Evolutionary conservation across 2,797 vertebrate species (phyloP).

Genomic region (Perodicticus potto): DNA sequence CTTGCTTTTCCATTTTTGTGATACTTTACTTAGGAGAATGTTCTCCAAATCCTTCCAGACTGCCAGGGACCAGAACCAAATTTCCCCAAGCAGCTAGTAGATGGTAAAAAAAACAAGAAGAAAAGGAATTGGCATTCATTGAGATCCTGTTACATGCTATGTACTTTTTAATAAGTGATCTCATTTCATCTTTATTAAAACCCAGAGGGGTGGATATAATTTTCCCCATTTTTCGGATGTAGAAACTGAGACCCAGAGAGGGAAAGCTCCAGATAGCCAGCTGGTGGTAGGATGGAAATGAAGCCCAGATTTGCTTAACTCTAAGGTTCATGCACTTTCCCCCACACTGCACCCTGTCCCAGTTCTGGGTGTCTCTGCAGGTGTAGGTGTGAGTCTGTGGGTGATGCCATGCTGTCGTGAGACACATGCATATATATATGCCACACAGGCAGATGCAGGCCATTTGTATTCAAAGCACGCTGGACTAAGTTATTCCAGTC

Average conservation of each 20-base stretch:
- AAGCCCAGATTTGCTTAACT: not conserved
- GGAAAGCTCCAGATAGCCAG: not conserved
- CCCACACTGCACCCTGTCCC: accelerated
- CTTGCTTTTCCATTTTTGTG: too few species aligned
- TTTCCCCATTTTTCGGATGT: slow-evolving; percentile 3
- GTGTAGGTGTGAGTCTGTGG: not conserved
- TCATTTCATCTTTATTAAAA: not conserved
- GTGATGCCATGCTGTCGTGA: not conserved
- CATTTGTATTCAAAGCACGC: slow-evolving; percentile 19
- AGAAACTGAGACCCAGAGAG: not conserved
- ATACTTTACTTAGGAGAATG: too few species aligned
- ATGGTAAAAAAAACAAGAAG: not conserved
- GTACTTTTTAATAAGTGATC: not conserved
- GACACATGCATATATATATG: too few species aligned
- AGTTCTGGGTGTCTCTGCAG: not conserved
- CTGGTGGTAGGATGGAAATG: not conserved
- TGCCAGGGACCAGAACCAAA: not conserved
- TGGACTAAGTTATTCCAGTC: slow-evolving; percentile 19
- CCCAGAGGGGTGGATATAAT: not conserved
- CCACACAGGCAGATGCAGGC: not conserved
- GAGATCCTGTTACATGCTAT: not conserved
- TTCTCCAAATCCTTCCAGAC: not conserved
- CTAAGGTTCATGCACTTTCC: accelerated
- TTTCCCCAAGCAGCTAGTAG: not conserved
- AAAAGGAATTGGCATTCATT: not conserved